Evolutionary conservation across 2,888 invertebrate species (phyloP).

Genomic region (Tyria jacobaeae): DNA sequence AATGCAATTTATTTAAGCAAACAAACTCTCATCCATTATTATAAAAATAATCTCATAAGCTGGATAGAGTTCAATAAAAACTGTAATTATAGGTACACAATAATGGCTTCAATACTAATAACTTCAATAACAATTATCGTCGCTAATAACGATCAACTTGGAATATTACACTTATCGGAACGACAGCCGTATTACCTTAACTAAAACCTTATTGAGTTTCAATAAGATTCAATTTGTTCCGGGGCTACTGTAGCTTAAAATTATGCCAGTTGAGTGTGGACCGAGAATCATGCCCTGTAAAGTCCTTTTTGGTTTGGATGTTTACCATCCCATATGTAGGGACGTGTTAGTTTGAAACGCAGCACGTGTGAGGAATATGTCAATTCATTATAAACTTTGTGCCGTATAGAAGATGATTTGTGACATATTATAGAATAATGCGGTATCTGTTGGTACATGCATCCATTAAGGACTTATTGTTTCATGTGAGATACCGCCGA

Average conservation of each 20-base stretch:
- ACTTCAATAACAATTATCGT: conserved; percentile 48
- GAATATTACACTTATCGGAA: conserved; percentile 58
- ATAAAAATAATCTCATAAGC: conserved; percentile 37
- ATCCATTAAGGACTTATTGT: conserved; percentile 79
- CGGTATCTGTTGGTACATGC: conserved; percentile 76
- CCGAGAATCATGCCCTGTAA: conserved; percentile 24
- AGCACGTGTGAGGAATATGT: conserved; percentile 84
- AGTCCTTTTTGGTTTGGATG: conserved; percentile 46
- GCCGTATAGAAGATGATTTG: conserved; percentile 81
- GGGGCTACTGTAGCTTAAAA: conserved; percentile 31
- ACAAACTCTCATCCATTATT: conserved; percentile 24
- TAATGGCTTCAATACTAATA: conserved; percentile 30
- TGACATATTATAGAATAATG: conserved; percentile 84
- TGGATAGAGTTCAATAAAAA: conserved; percentile 37
- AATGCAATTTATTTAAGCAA: conserved; percentile 24
- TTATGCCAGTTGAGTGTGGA: conserved; percentile 14
- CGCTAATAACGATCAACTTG: conserved; percentile 53
- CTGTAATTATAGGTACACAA: conserved; percentile 32
- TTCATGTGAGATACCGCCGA: conserved; percentile 59
- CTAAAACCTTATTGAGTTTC: conserved; percentile 51
- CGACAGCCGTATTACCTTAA: conserved; percentile 39
- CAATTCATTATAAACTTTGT: conserved; percentile 86
- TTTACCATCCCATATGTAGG: conserved; percentile 36
- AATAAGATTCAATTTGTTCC: conserved; percentile 57
- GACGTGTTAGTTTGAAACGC: conserved; percentile 57